Evolutionary conservation across 2,113 vertebrate genomes (phyloP), one percentile per base, ranked within the genome.

Genomic region (Atherinomorus stipes): DNA sequence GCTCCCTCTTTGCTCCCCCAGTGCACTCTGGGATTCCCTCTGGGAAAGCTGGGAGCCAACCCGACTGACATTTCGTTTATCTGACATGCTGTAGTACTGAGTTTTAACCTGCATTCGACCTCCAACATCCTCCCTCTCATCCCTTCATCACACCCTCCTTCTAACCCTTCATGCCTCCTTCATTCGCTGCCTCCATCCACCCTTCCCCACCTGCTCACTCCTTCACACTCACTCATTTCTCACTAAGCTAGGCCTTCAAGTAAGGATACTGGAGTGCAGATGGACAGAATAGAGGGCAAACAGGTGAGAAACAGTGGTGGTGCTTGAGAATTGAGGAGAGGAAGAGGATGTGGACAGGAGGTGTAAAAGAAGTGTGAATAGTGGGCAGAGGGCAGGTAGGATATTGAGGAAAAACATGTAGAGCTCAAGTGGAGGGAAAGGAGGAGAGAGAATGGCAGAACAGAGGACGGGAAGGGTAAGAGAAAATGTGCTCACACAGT

Each of bases 91-190:
- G 50, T 31, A 52, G 52, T 57, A 23, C 64, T 71, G 81, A 80
- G 80, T 78, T 80, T 81, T 87, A 89, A 90, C 85, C 88, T 74
- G 73, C 21, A 8, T 75, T 77, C 28, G 37, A 89, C 91, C 91
- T 91, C 82, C 38, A 64, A 25, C 4, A 67, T 73, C 81, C 75
- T 85, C 86, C 65, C 23, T 57, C 42, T 26, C 67, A 69, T 83
- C 40, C 23, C 44, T 58, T 83, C 57, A 51, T 77, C 38, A 23
- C 44, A 77, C 78, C 21, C 21, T 40, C 34, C 40, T 28, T 49
- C 21, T 53, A 1, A 49, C 8, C 2, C 16, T 58, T 63, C 58
- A 19, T 50, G 18, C 44, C 18, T 31, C 22, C 18, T 47, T 13
- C 1, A 21, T 57, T 22, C 25, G 2, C 34, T 22, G 6, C 28